Conservation (phyloP, 2,113 vertebrate genomes). For the Halichoerus grypus region DNA sequence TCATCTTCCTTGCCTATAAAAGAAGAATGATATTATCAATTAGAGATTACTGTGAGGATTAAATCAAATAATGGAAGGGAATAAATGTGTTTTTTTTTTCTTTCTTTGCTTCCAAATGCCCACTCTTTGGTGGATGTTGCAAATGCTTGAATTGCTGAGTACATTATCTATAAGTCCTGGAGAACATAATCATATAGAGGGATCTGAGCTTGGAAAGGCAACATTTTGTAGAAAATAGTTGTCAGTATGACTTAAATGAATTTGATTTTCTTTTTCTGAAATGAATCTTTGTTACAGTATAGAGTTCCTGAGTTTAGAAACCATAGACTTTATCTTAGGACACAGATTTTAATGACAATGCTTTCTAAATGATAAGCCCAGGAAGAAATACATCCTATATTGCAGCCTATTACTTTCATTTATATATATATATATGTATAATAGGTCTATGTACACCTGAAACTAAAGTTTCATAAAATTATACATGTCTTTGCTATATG, state of each 20-base stretch:
- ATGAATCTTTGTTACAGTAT: neutral
- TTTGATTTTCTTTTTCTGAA: slow-evolving; percentile 7
- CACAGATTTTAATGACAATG: neutral
- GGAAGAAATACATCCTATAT: slow-evolving; percentile 13
- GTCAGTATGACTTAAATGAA: neutral
- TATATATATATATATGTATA: neutral
- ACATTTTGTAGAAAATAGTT: neutral
- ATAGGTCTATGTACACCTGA: neutral
- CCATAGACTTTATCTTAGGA: neutral
- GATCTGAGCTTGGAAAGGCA: neutral
- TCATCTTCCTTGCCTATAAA: neutral
- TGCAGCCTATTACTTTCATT: neutral
- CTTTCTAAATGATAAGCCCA: neutral
- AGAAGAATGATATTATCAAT: neutral
- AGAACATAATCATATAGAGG: neutral
- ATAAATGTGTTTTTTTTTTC: neutral
- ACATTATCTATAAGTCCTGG: neutral
- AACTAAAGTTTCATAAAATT: slow-evolving; percentile 45
- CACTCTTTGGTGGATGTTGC: slow-evolving; percentile 1
- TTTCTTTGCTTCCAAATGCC: slow-evolving; percentile 41
- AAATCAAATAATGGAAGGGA: neutral
- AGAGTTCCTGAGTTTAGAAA: neutral
- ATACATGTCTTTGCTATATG: neutral
- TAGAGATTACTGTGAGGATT: neutral
- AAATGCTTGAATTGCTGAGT: neutral